phyloP scores from a whole-genome alignment of 1,140 invertebrate genomes.

The Drosophila arizonae region DNA sequence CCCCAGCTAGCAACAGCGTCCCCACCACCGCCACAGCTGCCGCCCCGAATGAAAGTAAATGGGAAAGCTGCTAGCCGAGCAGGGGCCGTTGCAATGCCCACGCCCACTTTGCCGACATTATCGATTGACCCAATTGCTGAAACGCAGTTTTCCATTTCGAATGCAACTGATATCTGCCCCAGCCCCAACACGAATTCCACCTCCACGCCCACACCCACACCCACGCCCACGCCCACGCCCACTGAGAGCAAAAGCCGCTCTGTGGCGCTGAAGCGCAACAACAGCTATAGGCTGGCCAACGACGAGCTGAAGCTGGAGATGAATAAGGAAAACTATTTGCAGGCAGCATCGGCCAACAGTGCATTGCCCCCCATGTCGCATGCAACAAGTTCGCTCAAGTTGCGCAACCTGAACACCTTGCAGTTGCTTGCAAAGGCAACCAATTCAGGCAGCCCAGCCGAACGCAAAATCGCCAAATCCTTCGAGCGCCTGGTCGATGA shows the following conservation, averaged over 20 bases:
- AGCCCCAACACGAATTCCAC: constrained; percentile 16
- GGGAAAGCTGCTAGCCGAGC: constrained; percentile 13
- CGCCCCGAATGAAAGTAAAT: constrained; percentile 72
- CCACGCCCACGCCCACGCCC: constrained; percentile 5
- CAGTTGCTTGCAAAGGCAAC: constrained; percentile 14
- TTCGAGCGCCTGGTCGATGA: constrained; percentile 82
- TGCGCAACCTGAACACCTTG: constrained; percentile 47
- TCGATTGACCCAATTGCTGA: constrained; percentile 81
- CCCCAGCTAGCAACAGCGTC: constrained; percentile 5
- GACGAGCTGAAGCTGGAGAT: constrained; percentile 76
- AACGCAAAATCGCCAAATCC: constrained; percentile 81
- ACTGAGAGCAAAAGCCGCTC: constrained; percentile 29
- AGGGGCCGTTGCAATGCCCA: constrained; percentile 16
- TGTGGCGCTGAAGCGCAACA: constrained; percentile 88
- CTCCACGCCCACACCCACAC: not conserved
- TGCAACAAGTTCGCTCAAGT: constrained; percentile 72
- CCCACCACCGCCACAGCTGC: constrained; percentile 44
- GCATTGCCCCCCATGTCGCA: constrained; percentile 64
- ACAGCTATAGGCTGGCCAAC: constrained; percentile 93
- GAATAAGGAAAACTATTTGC: constrained; percentile 73
- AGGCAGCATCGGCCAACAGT: constrained; percentile 18
- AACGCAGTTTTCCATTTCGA: constrained; percentile 72
- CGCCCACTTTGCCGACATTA: constrained; percentile 36
- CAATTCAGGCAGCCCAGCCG: constrained; percentile 13
- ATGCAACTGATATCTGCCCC: constrained; percentile 26